Base-by-base conservation (phyloP, 2,113 vertebrate genomes). In the Tapirus terrestris region DNA sequence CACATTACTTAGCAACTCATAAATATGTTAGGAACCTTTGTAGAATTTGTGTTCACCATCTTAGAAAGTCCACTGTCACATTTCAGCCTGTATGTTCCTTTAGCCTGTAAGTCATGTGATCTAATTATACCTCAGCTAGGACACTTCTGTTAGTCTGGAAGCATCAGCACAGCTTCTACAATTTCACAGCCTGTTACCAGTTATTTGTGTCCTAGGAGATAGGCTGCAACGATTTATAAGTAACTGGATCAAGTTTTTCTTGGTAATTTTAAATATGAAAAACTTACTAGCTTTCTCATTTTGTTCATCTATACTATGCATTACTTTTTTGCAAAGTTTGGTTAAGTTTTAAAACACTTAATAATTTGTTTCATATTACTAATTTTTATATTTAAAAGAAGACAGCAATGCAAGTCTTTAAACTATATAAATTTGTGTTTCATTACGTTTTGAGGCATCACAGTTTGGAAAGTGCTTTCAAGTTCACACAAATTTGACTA, bases 221-320 rank as follows among this genome's bases (percentile, higher is more conserved):
- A 87, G 70, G 8, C 60, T 29, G 2, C 23, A 88, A 75, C 31
- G 13, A 63, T 89, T 43, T 77, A n/a, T 48, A 94, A 82, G 17
- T 36, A 87, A 67, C 53, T 29, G 5, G 27, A 82, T 93, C 23
- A 36, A 91, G 3, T 48, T n/a, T 63, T 63, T 25, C 84, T 43
- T 89, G 43, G 11, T 83, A 58, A 88, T 67, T 91, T 91, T 89
- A 94, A 92, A 92, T 76, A 80, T 87, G 39, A 87, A 83, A 94
- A 82, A 84, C 61, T 58, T 58, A 33, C 27, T 76, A 53, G 39
- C 68, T 36, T 76, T 95, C 81, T 89, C 8, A 8, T 53, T 43
- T 80, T 51, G 53, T 51, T 33, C 2, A 31, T 18, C 36, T 27
- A 73, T 48, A 84, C 60, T 51, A 27, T 77, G 11, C 0, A 5